phyloP scores from a whole-genome alignment of 2,113 vertebrate species.

The Alethe diademata region DNA sequence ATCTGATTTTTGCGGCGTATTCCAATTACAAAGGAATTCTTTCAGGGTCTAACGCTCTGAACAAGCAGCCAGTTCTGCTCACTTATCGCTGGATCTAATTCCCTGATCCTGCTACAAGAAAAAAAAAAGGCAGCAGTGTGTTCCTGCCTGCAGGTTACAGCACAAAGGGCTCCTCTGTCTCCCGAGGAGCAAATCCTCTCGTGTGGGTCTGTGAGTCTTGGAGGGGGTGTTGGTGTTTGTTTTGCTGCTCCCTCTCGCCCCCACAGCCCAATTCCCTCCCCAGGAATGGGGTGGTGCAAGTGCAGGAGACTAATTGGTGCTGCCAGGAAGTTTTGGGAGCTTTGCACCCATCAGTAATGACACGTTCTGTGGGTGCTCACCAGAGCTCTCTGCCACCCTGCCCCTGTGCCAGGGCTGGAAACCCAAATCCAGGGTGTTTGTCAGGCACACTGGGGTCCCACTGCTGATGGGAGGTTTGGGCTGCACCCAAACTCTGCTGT shows the following conservation, averaged over 20 bases:
- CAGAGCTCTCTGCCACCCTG: neutral
- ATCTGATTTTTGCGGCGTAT: conserved; percentile 12
- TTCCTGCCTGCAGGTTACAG: neutral
- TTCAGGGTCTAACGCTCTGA: conserved; percentile 18
- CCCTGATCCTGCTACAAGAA: conserved; percentile 22
- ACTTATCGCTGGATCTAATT: conserved; percentile 33
- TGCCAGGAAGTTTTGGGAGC: neutral
- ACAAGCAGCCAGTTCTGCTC: conserved; percentile 31
- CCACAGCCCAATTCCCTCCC: neutral
- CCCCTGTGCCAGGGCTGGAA: neutral
- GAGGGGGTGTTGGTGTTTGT: neutral
- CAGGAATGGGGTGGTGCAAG: neutral
- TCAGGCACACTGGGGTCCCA: neutral
- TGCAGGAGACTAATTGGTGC: neutral
- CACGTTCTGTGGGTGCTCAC: neutral
- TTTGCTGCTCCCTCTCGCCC: neutral
- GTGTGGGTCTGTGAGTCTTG: neutral
- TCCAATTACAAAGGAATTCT: conserved; percentile 54
- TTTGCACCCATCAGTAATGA: neutral
- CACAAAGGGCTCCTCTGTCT: conserved; percentile 45
- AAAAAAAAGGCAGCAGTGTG: neutral
- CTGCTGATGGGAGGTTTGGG: fast-evolving
- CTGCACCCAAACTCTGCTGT: fast-evolving
- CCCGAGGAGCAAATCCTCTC: neutral
- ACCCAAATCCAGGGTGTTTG: fast-evolving